phyloP scores from a whole-genome alignment of 2,888 invertebrate species.

The Byasa hedistus region DNA sequence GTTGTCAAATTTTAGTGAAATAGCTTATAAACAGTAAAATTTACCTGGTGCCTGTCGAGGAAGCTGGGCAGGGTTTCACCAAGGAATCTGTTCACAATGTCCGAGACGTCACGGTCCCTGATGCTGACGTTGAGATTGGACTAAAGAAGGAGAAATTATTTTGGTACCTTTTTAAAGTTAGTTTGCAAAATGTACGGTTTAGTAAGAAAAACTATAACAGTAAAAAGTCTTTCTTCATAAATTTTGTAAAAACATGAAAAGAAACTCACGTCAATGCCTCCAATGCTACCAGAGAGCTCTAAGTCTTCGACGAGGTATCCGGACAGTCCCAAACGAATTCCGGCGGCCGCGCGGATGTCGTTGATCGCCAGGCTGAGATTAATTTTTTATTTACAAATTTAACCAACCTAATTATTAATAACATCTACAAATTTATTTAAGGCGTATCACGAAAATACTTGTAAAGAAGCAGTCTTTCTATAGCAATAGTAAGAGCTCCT shows the following conservation, averaged over 20 bases:
- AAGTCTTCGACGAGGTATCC: slow-evolving; percentile 50
- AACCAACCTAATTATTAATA: too few species aligned
- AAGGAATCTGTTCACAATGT: slow-evolving; percentile 34
- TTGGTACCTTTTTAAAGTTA: neutral
- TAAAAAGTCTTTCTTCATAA: too few species aligned
- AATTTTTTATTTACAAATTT: slow-evolving; percentile 3
- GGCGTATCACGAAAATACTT: too few species aligned
- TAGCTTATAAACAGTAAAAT: neutral
- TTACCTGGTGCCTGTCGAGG: slow-evolving; percentile 38
- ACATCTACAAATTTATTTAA: neutral
- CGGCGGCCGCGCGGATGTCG: slow-evolving; percentile 40
- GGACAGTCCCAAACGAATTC: slow-evolving; percentile 39
- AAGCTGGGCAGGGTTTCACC: slow-evolving; percentile 35
- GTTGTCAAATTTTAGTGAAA: neutral
- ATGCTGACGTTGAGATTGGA: slow-evolving; percentile 34
- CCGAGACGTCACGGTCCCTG: slow-evolving; percentile 34
- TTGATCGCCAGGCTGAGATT: slow-evolving; percentile 43
- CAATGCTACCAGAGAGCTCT: slow-evolving; percentile 42
- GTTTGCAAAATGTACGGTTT: too few species aligned
- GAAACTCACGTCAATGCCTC: slow-evolving; percentile 45
- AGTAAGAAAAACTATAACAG: too few species aligned
- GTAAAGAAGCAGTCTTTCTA: too few species aligned
- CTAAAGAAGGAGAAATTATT: slow-evolving; percentile 36
- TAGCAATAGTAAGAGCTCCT: too few species aligned
- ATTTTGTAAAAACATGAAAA: neutral